phyloP scores from a whole-genome alignment of 2,113 vertebrate genomes.

The Pelmatolapia mariae region DNA sequence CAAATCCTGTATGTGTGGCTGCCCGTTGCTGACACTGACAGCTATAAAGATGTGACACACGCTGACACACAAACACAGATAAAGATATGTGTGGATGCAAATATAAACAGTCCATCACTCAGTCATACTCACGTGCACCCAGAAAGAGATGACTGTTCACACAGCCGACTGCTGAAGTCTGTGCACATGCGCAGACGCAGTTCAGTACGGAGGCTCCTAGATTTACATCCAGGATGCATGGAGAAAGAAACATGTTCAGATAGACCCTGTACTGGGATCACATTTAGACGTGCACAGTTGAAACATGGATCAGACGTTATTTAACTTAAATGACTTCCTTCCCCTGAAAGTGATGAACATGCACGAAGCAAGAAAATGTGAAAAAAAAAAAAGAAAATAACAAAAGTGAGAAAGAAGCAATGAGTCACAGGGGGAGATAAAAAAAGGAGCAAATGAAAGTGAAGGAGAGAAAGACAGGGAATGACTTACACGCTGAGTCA shows the following conservation, averaged over 20 bases:
- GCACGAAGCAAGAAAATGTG: not conserved
- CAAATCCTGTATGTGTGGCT: slow-evolving; percentile 20
- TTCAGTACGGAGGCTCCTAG: not conserved
- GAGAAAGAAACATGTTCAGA: not conserved
- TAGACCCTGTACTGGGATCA: not conserved
- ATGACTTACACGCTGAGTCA: slow-evolving; percentile 26
- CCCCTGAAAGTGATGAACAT: not conserved
- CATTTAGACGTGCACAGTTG: not conserved
- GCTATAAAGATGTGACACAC: slow-evolving; percentile 9
- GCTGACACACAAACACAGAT: not conserved
- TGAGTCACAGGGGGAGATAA: not conserved
- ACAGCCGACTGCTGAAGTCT: not conserved
- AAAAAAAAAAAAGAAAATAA: not conserved
- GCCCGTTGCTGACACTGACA: slow-evolving; percentile 13
- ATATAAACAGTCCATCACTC: not conserved
- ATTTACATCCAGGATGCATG: not conserved
- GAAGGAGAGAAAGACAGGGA: slow-evolving; percentile 1
- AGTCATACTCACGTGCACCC: not conserved
- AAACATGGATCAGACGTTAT: not conserved
- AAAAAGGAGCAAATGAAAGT: not conserved
- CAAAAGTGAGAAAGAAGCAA: not conserved
- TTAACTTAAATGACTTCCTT: not conserved
- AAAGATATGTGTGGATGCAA: not conserved
- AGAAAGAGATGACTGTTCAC: not conserved
- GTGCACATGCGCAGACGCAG: not conserved